Evolutionary conservation across 2,113 vertebrate genomes (phyloP).

Genomic region (Mellivora capensis): DNA sequence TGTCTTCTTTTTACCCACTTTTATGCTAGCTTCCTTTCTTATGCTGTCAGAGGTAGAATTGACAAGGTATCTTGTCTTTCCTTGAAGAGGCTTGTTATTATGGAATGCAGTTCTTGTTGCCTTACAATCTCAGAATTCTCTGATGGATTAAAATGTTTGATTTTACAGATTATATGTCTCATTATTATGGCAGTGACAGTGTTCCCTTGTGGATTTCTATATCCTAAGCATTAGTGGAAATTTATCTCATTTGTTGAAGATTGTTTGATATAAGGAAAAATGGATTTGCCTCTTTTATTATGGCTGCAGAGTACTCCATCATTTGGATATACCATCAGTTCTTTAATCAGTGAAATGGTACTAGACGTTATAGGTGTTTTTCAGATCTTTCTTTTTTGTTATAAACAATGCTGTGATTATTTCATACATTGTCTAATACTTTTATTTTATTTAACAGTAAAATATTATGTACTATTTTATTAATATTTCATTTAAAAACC

Average conservation of each 20-base stretch:
- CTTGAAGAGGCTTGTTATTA: background rate
- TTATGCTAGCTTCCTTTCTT: background rate
- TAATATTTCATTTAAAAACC: background rate
- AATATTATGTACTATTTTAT: background rate
- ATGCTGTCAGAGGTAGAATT: background rate
- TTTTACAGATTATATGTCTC: background rate
- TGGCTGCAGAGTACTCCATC: background rate
- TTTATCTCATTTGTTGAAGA: background rate
- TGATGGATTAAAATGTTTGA: background rate
- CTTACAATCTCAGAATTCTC: background rate
- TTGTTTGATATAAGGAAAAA: background rate
- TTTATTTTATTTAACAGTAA: background rate
- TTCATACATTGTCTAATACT: background rate
- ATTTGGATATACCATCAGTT: background rate
- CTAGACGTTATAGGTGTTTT: background rate
- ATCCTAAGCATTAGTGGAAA: background rate
- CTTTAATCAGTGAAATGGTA: background rate
- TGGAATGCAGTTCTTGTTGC: background rate
- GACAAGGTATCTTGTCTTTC: background rate
- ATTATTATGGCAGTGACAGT: background rate
- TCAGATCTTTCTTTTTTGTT: background rate
- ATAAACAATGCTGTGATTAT: background rate
- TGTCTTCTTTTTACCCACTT: background rate
- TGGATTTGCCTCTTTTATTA: background rate
- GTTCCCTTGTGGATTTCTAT: background rate